Conservation (phyloP, 2,113 vertebrate species). For the Lethenteron reissneri region DNA sequence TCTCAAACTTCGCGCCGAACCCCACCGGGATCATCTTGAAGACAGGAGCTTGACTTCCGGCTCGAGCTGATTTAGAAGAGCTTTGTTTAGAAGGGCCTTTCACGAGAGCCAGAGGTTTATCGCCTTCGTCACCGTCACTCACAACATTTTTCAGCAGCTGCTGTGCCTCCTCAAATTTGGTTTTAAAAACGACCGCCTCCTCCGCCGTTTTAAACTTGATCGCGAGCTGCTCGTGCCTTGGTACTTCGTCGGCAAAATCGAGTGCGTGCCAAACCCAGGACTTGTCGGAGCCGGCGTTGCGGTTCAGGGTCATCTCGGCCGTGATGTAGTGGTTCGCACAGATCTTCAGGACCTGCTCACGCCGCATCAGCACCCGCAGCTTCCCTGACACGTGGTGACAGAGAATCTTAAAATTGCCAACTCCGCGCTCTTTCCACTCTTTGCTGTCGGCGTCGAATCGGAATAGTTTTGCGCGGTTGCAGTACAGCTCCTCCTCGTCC, state of each 20-base stretch:
- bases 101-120: no score
- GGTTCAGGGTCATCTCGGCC: slow-evolving; percentile 59
- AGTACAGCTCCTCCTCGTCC: slow-evolving; percentile 86
- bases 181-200: slow-evolving; percentile 71
- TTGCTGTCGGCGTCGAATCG: slow-evolving; percentile 67
- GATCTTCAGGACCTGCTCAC: slow-evolving; percentile 87
- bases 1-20: slow-evolving; percentile 17
- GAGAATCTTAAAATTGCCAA: slow-evolving; percentile 83
- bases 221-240: slow-evolving; percentile 70
- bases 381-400: slow-evolving; percentile 66
- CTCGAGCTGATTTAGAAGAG: no score
- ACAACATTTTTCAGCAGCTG: slow-evolving; percentile 21
- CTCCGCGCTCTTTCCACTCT: slow-evolving; percentile 90
- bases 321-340: slow-evolving; percentile 96
- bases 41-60: no score
- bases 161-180: slow-evolving; percentile 68
- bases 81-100: no score
- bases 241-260: slow-evolving; percentile 76
- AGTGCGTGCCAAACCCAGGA: slow-evolving; percentile 90
- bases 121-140: no score
- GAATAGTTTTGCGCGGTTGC: slow-evolving; percentile 71
- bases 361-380: slow-evolving; percentile 76
- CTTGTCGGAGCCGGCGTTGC: slow-evolving; percentile 64
- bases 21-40: slow-evolving; percentile 13
- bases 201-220: slow-evolving; percentile 85